Evolutionary conservation across 35 echinoderm and acorn worm genomes (phyloP).

Genomic region (Hemicentrotus pulcherrimus): DNA sequence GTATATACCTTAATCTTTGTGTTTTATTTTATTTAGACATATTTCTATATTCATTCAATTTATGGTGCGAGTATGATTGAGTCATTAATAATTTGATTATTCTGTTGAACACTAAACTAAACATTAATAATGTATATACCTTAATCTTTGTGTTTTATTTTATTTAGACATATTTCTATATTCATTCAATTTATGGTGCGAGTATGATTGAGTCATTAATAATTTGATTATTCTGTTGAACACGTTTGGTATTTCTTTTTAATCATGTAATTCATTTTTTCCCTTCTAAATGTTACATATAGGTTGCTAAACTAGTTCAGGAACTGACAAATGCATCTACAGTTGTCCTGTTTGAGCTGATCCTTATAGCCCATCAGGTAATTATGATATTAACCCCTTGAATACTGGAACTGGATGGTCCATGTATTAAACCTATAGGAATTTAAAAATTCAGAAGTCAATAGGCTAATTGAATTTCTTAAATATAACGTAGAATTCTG

Average conservation of each 20-base stretch:
- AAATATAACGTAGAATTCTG: too few species aligned
- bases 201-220: neutral
- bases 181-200: neutral
- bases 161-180: too few species aligned
- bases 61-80: neutral
- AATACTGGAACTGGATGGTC: too few species aligned
- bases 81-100: neutral
- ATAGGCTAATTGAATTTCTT: too few species aligned
- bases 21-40: too few species aligned
- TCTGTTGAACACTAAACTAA: neutral
- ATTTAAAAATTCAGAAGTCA: too few species aligned
- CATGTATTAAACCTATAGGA: too few species aligned
- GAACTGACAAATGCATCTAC: slow-evolving; percentile 93
- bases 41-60: neutral
- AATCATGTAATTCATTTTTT: neutral
- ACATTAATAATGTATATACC: too few species aligned
- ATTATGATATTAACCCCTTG: neutral
- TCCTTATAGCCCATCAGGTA: slow-evolving; percentile 94
- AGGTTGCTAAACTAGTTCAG: slow-evolving; percentile 96
- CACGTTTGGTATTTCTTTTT: neutral
- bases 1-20: too few species aligned
- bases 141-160: too few species aligned
- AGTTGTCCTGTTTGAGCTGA: slow-evolving; percentile 81
- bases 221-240: neutral
- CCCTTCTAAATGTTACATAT: neutral